phyloP scores from a whole-genome alignment of 2,113 vertebrate genomes.

The Trematocara nigrifrons region DNA sequence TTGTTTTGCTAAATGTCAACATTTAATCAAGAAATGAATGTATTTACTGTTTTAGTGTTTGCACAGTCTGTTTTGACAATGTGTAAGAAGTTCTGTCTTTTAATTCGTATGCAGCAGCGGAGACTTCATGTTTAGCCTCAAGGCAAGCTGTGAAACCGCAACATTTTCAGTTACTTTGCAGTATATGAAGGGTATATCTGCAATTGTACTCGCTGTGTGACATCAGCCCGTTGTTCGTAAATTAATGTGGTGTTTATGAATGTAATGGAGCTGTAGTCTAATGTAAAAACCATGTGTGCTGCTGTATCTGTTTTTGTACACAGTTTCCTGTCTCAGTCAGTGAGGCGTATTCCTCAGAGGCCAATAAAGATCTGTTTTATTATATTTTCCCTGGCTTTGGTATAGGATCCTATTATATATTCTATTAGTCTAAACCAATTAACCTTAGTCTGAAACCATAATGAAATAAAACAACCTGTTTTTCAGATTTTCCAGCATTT shows the following conservation, averaged over 20 bases:
- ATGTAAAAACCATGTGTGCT: background rate
- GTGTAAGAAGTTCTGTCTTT: background rate
- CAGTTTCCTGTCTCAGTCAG: background rate
- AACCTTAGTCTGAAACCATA: background rate
- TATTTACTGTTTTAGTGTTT: background rate
- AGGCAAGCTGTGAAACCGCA: background rate
- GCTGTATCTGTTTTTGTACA: background rate
- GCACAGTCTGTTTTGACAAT: background rate
- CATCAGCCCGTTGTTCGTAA: background rate
- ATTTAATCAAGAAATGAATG: background rate
- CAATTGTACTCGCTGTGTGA: background rate
- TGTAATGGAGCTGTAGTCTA: background rate
- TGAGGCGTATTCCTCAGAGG: background rate
- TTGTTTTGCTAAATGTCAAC: background rate
- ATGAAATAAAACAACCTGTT: background rate
- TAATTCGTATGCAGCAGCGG: background rate
- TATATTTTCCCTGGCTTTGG: background rate
- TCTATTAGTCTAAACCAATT: background rate
- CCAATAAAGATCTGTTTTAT: conserved; percentile 1
- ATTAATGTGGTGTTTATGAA: background rate
- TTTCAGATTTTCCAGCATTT: background rate
- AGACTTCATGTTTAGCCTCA: background rate
- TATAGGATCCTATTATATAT: background rate
- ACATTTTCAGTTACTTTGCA: background rate
- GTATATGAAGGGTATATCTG: background rate